Conservation (phyloP, 1,140 invertebrate genomes). For the Hypothenemus hampei region DNA sequence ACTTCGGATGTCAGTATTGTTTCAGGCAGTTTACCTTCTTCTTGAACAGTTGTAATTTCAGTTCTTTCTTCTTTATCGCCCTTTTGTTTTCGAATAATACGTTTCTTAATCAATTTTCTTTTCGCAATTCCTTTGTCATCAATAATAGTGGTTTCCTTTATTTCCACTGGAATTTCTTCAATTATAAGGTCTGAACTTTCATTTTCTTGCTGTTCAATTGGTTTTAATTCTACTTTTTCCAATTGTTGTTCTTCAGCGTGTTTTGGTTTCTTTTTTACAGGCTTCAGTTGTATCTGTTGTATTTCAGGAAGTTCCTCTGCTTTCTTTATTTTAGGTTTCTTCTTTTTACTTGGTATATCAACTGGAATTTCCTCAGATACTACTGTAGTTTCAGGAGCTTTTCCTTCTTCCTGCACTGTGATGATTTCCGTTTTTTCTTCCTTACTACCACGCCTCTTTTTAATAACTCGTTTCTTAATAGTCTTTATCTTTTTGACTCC, state of each 20-base stretch:
- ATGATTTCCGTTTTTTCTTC: slow-evolving; percentile 40
- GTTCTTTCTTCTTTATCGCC: slow-evolving; percentile 36
- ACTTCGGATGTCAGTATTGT: slow-evolving; percentile 37
- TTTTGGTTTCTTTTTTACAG: slow-evolving; percentile 18
- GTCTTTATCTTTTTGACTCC: slow-evolving; percentile 31
- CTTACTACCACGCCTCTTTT: slow-evolving; percentile 41
- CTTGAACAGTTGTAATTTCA: slow-evolving; percentile 37
- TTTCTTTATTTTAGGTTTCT: slow-evolving; percentile 37
- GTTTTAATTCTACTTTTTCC: slow-evolving; percentile 41
- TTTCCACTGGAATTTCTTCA: slow-evolving; percentile 43
- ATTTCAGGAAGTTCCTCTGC: slow-evolving; percentile 30
- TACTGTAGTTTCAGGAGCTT: slow-evolving; percentile 39
- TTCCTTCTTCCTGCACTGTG: slow-evolving; percentile 41
- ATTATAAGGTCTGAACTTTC: slow-evolving; percentile 22
- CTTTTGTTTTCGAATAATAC: slow-evolving; percentile 39
- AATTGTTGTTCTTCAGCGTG: slow-evolving; percentile 43
- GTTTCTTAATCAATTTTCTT: slow-evolving; percentile 39
- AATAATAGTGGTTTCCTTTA: slow-evolving; percentile 21
- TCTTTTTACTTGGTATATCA: slow-evolving; percentile 41
- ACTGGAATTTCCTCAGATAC: slow-evolving; percentile 42
- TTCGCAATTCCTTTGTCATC: slow-evolving; percentile 38
- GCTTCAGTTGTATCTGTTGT: slow-evolving; percentile 37
- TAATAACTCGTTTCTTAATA: slow-evolving; percentile 41
- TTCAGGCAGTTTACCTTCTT: slow-evolving; percentile 34
- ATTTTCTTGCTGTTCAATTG: slow-evolving; percentile 35